Percentiles rank a stretch among this genome's conserved stretches.
phyloP scores from a whole-genome alignment of 1,140 invertebrate genomes.

The Drosophila auraria region DNA sequence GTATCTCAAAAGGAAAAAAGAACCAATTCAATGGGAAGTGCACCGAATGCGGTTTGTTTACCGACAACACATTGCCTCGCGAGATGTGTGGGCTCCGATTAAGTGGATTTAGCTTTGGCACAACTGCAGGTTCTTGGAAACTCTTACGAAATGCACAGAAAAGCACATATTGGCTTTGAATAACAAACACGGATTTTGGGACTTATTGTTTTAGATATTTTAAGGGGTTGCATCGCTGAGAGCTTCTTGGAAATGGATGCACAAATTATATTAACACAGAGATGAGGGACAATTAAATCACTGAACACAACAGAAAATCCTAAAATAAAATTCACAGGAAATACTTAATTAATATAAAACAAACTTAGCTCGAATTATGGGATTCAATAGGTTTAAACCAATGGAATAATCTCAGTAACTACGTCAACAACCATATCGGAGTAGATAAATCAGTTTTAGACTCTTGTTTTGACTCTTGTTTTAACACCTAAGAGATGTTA shows the following conservation, averaged over 20 bases:
- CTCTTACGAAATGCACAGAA: not conserved
- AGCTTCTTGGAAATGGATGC: not conserved
- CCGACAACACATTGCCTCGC: constrained; percentile 13
- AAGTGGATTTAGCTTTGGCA: constrained; percentile 13
- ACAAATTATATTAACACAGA: not conserved
- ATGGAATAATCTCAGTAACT: not conserved
- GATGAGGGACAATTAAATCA: not conserved
- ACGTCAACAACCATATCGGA: no score
- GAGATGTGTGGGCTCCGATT: constrained; percentile 24
- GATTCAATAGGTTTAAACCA: no score
- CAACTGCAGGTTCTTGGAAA: constrained; percentile 41
- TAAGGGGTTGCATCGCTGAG: not conserved
- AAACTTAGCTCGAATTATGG: not conserved
- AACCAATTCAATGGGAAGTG: constrained; percentile 20
- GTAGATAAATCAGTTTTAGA: no score
- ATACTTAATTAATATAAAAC: not conserved
- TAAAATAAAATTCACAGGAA: not conserved
- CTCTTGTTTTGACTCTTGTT: no score
- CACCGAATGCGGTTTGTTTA: constrained; percentile 33
- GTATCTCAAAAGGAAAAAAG: constrained; percentile 5
- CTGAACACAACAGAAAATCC: not conserved
- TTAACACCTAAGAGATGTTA: not conserved
- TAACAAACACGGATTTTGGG: not conserved
- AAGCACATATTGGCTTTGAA: not conserved
- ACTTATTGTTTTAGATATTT: not conserved